phyloP scores from a whole-genome alignment of 2,797 vertebrate genomes.

The Rhinogobio ventralis region DNA sequence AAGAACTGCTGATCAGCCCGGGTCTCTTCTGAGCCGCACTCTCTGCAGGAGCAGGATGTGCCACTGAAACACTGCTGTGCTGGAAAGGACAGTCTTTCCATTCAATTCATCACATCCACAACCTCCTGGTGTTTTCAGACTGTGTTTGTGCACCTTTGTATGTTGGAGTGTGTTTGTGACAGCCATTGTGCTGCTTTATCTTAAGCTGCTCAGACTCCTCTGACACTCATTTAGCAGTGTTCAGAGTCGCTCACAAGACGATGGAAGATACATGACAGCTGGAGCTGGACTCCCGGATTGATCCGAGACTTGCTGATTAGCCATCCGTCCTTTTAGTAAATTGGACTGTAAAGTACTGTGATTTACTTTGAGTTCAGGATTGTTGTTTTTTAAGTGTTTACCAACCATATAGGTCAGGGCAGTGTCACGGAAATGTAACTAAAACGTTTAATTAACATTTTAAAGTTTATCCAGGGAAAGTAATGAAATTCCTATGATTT shows the following conservation, averaged over 20 bases:
- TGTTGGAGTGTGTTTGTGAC: slow-evolving; percentile 43
- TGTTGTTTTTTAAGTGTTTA: slow-evolving; percentile 10
- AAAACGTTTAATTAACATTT: not conserved
- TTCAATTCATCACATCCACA: slow-evolving; percentile 75
- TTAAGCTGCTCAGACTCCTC: not conserved
- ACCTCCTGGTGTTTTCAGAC: slow-evolving; percentile 69
- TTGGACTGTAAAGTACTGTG: slow-evolving; percentile 11
- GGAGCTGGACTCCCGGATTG: not conserved
- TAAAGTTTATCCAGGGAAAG: not conserved
- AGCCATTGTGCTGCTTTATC: slow-evolving; percentile 46
- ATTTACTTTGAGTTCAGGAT: slow-evolving; percentile 20
- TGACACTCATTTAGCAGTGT: slow-evolving; percentile 46
- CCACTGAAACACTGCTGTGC: slow-evolving; percentile 68
- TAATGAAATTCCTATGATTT: not conserved
- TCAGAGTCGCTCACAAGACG: slow-evolving; percentile 12
- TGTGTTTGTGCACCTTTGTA: slow-evolving; percentile 8
- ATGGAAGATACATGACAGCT: slow-evolving; percentile 32
- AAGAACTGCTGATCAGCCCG: slow-evolving; percentile 43
- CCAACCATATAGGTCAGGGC: not conserved
- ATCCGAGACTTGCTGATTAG: slow-evolving; percentile 36
- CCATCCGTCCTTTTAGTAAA: slow-evolving; percentile 36
- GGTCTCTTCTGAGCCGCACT: slow-evolving; percentile 43
- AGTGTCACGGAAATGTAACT: not conserved
- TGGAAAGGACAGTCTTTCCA: slow-evolving; percentile 76
- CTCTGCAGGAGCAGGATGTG: slow-evolving; percentile 66